A percentile compares a stretch with the other conserved stretches of the same genome.
These are phyloP conservation scores for Thera obeliscata DNA, from an alignment of 2,888 invertebrate species.

Conservation along the genomic window DNA sequence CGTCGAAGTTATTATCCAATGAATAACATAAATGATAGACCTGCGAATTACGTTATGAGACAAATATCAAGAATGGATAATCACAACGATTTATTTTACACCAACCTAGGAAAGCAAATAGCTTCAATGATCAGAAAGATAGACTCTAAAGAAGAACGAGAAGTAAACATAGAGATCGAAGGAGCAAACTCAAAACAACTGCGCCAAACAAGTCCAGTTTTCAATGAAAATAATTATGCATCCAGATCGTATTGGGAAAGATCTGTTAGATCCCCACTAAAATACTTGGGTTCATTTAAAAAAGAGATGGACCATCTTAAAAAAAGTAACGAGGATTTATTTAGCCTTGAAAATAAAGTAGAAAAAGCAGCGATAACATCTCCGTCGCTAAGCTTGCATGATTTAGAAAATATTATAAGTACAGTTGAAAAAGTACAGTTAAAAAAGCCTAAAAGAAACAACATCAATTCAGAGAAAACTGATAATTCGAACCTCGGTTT, in stretches of 20 bases:
- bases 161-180: slow-evolving; percentile 58
- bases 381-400: slow-evolving; percentile 58
- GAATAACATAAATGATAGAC: slow-evolving; percentile 6
- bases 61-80: slow-evolving; percentile 39
- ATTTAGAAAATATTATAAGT: slow-evolving; percentile 71
- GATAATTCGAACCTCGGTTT: slow-evolving; percentile 47
- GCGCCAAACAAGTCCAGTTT: slow-evolving; percentile 46
- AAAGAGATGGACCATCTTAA: slow-evolving; percentile 49
- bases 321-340: slow-evolving; percentile 63
- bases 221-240: slow-evolving; percentile 56
- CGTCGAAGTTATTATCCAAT: slow-evolving; percentile 44
- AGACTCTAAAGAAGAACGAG: slow-evolving; percentile 53
- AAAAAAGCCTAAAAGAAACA: slow-evolving; percentile 34
- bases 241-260: slow-evolving; percentile 74
- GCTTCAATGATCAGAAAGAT: slow-evolving; percentile 68
- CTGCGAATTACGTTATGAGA: slow-evolving; percentile 11
- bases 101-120: slow-evolving; percentile 72
- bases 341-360: slow-evolving; percentile 71
- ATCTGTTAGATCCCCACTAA: slow-evolving; percentile 67
- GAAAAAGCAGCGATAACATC: slow-evolving; percentile 56
- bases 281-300: slow-evolving; percentile 43
- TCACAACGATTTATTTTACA: slow-evolving; percentile 62
- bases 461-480: slow-evolving; percentile 1
- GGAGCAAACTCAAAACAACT: slow-evolving; percentile 41
- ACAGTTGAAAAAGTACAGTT: slow-evolving; percentile 50